Percentiles rank a stretch among this genome's conserved stretches.
phyloP scores from a whole-genome alignment of 2,888 invertebrate genomes.

The Parascotia fuliginaria region DNA sequence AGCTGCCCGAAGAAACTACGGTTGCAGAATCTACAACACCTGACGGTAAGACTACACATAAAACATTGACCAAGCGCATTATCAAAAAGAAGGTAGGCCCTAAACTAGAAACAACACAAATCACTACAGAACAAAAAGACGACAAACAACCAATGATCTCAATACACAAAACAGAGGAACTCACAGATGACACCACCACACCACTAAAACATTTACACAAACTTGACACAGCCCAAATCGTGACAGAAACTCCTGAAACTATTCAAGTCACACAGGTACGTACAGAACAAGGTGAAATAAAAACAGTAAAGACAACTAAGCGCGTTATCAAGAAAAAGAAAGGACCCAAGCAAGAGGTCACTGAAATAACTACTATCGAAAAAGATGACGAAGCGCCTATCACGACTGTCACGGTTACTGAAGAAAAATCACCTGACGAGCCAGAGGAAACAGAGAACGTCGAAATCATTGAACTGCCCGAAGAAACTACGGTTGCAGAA shows the following conservation, averaged over 20 bases:
- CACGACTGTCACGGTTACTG: slow-evolving; percentile 3
- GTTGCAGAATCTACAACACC: neutral
- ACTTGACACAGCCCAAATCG: neutral
- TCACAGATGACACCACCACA: slow-evolving; percentile 1
- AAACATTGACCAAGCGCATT: slow-evolving; percentile 34
- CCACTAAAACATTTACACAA: neutral
- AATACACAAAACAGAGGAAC: slow-evolving; percentile 14
- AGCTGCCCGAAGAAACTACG: slow-evolving; percentile 11
- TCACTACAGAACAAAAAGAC: slow-evolving; percentile 21
- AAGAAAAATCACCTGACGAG: neutral
- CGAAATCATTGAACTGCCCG: slow-evolving; percentile 10
- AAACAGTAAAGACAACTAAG: slow-evolving; percentile 8
- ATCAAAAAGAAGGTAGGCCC: slow-evolving; percentile 43
- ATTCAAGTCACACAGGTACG: slow-evolving; percentile 11
- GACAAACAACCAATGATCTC: slow-evolving; percentile 8
- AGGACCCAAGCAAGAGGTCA: slow-evolving; percentile 11
- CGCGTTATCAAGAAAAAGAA: slow-evolving; percentile 15
- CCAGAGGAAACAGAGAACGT: neutral
- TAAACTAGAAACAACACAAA: slow-evolving; percentile 31
- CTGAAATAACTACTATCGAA: slow-evolving; percentile 12
- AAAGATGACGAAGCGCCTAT: slow-evolving; percentile 13
- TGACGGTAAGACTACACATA: slow-evolving; percentile 17
- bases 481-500: slow-evolving; percentile 10
- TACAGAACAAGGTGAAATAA: slow-evolving; percentile 1
- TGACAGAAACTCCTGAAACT: slow-evolving; percentile 8